Evolutionary conservation across 2,113 vertebrate species (phyloP), one percentile per base, ranked within the genome.

Genomic region (Ia io): DNA sequence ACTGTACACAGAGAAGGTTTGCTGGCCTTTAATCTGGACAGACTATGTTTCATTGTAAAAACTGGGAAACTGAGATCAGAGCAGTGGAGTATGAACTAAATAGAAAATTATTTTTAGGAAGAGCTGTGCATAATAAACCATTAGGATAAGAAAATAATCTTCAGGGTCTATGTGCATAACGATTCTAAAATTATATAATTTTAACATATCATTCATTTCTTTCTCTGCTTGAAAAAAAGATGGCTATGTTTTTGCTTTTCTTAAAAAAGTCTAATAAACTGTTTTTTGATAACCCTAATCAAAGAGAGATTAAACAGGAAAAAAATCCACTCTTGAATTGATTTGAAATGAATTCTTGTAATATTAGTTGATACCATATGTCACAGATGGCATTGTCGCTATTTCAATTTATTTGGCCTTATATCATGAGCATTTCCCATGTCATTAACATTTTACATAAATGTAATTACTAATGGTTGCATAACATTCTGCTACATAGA

Each of bases 371-470:
- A 91, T 84, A 51, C 61, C 42, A 59, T 87, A 51, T 88, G 85
- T 44, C 88, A 18, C 77, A 40, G 49, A 40, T 79, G 59, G 84
- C 13, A 12, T 69, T 8, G 9, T 85, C 40, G 47, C 47, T 61
- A 17, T 69, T 93, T 78, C 9, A 8, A 59, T 65, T 86, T 25
- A 47, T 77, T 70, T 79, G 84, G 94, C 71, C 87, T 95, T 90
- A 35, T 32, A 69, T 83, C 88, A 22, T 17, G 11, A 93, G 23
- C 28, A 28, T 80, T 73, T 95, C 77, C 44, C 65, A 49, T 14
- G 80, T 95, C 87, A 47, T 93, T 84, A 90, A 63, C 37, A 82
- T 70, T 76, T 70, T 94, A 86, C n/a, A 65, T 82, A 69, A 92
- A 65, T 92, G 73, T 77, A 82, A 93, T 88, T 93, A 53, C 69